Base-by-base conservation (phyloP, 2,888 invertebrate species). In the Eupelmus urozonus region DNA sequence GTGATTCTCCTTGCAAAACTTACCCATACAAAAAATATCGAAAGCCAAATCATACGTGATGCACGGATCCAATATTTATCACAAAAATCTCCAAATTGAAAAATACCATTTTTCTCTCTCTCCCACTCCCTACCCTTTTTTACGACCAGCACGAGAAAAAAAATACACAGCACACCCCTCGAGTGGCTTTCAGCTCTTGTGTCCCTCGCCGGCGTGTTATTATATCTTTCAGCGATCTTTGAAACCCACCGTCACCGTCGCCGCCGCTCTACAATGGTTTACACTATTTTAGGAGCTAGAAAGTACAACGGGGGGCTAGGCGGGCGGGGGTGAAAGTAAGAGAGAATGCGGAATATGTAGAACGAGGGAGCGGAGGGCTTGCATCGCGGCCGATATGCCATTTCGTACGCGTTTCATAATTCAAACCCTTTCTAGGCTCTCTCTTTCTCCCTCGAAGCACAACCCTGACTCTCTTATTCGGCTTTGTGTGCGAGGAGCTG, bases 11-110 rank as follows among this genome's bases (percentile, higher is more conserved):
- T n/a, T n/a, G n/a, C n/a, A n/a, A n/a, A n/a, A n/a, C n/a, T n/a
- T n/a, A n/a, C n/a, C n/a, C n/a, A n/a, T n/a, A n/a, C n/a, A n/a
- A n/a, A n/a, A n/a, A n/a, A n/a, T n/a, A n/a, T n/a, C n/a, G n/a
- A n/a, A 34, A 34, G 9, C 34, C 34, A 13, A 9, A 45, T 9
- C 45, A 45, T 45, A 45, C 13, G 45, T 16, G 45, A 45, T 45
- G 45, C 13, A 45, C 45, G 13, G 45, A 20, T 5, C 18, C 18
- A 88, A 88, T 88, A 84, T 83, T 82, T 87, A 89, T 88, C 88
- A 84, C 86, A 87, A 87, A 88, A 85, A 87, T 88, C 84, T 83
- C 84, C 84, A 85, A 88, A 89, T 89, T 88, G 88, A 89, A 89
- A 89, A 89, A 88, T 87, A 86, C 87, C 86, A 84, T 87, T 81